These are phyloP conservation scores for Sylvilagus bachmani DNA, from an alignment of 2,113 vertebrate genomes.

Conservation along the genomic window DNA sequence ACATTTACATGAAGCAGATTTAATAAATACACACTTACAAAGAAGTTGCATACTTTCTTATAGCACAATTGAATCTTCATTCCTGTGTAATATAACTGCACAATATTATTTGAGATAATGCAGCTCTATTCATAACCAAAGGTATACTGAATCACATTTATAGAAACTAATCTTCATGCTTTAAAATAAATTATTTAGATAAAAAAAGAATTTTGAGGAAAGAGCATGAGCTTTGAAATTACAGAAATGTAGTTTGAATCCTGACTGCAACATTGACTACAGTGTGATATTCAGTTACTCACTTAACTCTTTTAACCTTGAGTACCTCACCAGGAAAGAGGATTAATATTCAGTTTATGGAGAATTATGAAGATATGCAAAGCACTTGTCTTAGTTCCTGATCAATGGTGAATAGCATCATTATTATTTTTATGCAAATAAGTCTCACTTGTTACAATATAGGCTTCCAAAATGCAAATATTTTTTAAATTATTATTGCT, in stretches of 20 bases:
- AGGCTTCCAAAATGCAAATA: background rate
- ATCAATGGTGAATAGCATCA: background rate
- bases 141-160: background rate
- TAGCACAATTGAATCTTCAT: background rate
- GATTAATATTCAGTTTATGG: background rate
- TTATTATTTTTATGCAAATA: background rate
- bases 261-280: background rate
- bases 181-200: background rate
- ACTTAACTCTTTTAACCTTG: background rate
- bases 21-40: background rate
- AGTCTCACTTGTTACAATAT: background rate
- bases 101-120: background rate
- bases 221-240: background rate
- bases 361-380: conserved; percentile 18
- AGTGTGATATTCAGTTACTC: background rate
- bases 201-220: conserved; percentile 24
- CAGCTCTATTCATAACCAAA: background rate
- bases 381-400: background rate
- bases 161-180: background rate
- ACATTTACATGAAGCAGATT: background rate
- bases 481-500: background rate
- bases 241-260: background rate
- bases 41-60: background rate
- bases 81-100: background rate
- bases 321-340: background rate